Evolutionary conservation across 1,140 invertebrate species (phyloP), one percentile per base, ranked within the genome.

Genomic region (Frieseomelitta varia): DNA sequence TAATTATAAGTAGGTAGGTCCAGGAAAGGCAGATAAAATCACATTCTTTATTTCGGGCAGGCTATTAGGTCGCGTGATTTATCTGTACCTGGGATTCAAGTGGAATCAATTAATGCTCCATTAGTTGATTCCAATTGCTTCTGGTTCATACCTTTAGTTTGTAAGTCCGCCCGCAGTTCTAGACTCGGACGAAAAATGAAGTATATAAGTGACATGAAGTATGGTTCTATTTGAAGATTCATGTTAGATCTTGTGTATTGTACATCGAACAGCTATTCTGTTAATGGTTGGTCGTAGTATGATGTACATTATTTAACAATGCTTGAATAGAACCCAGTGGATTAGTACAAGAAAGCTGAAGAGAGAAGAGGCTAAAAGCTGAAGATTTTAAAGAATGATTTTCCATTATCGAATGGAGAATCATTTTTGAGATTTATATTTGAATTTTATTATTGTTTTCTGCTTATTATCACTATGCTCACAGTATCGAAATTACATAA

Each of bases 1-100:
- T 56, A 11, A 30, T 56, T 27, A 24, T 79, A 79, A 67, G 47
- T 79, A 79, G 61, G 63, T 51, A 65, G 72, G 11, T 68, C 79
- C 12, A 78, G 87, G 65, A 85, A 56, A n/a, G 47, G 27, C 51
- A 30, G 51, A 39, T 30, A 56, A 58, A 58, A 21, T 74, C 11
- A 21, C 53, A 56, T 56, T 74, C 27, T n/a, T 27, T 15, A 73
- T 67, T 53, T 53, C n/a, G 51, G 71, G 63, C 15, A 15, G 68
- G n/a, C 3, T 53, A 27, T 51, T 73, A 12, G 47, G 4, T 69
- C 34, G 34, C 21, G 27, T 21, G 51, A 73, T 51, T 30, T 53
- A 21, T 27, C n/a, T 73, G 71, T 17, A 27, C 71, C 71, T 73
- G 71, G 71, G 51, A 72, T n/a, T n/a, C n/a, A n/a, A n/a, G 14